These are phyloP conservation scores for Drosophila neutralis DNA, from an alignment of 2,888 invertebrate genomes.

Conservation along the genomic window DNA sequence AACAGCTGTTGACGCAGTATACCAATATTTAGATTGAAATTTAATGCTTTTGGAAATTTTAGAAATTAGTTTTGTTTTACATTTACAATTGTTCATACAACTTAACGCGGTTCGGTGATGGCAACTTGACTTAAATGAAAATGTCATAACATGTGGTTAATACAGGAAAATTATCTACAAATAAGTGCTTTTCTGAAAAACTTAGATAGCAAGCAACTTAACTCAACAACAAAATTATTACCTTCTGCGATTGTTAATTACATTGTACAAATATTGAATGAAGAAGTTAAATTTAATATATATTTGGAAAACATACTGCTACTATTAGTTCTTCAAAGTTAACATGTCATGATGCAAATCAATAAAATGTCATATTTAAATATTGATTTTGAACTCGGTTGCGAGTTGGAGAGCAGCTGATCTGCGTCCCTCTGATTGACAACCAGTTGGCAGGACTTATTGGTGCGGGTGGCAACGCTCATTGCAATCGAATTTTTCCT, in stretches of 20 bases:
- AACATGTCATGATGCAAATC: neutral
- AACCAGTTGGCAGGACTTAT: neutral
- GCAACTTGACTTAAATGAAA: neutral
- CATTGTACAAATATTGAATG: neutral
- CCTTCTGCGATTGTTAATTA: fast-evolving
- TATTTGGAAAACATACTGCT: neutral
- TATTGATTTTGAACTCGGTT: neutral
- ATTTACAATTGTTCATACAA: neutral
- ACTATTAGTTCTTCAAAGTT: neutral
- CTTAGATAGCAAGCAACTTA: neutral
- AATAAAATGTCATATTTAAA: neutral
- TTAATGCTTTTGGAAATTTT: neutral
- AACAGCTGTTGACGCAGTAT: neutral
- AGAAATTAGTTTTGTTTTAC: neutral
- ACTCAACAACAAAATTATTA: neutral
- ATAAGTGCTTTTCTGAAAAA: neutral
- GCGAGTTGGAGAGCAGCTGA: neutral
- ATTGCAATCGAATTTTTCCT: neutral
- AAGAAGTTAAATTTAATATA: neutral
- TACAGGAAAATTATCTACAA: neutral
- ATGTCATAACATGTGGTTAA: neutral
- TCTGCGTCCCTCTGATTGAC: neutral
- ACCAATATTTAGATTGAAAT: neutral
- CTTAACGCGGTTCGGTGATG: neutral
- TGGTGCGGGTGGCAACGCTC: neutral